phyloP scores from a whole-genome alignment of 2,113 vertebrate species.

The Oxyruncus cristatus region DNA sequence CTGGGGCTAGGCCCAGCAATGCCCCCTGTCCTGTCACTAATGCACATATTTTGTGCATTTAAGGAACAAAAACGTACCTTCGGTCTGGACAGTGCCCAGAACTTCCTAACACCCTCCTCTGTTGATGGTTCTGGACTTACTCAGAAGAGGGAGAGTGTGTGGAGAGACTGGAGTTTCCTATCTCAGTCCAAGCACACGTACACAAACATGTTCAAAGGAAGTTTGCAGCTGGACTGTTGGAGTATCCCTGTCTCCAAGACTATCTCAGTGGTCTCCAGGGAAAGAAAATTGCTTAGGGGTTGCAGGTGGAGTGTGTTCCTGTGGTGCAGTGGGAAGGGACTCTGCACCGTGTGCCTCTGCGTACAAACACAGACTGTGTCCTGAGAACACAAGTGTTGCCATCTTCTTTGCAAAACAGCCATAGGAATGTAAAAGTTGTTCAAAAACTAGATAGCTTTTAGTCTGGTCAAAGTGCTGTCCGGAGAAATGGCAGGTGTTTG shows the following conservation, averaged over 20 bases:
- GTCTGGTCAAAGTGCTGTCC: neutral
- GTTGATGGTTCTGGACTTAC: rapidly evolving
- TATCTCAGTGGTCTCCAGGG: neutral
- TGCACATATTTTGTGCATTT: rapidly evolving
- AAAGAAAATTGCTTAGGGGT: neutral
- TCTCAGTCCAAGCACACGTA: neutral
- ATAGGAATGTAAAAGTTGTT: neutral
- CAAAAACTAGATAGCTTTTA: neutral
- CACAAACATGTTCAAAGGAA: neutral
- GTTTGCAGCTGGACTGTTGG: neutral
- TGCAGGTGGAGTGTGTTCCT: neutral
- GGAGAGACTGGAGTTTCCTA: neutral
- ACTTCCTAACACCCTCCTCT: neutral
- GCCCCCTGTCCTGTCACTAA: neutral
- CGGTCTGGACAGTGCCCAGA: no score
- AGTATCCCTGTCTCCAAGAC: neutral
- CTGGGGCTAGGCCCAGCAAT: rapidly evolving
- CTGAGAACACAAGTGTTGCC: neutral
- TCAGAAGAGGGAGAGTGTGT: rapidly evolving
- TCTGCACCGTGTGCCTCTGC: neutral
- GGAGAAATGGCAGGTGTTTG: constrained; percentile 9
- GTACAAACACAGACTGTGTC: neutral
- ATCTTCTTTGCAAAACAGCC: neutral
- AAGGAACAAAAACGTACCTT: neutral
- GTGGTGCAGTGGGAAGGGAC: neutral